Percentiles rank a stretch among this genome's conserved stretches.
These are phyloP conservation scores for Myanophis thanlyinensis DNA, from an alignment of 2,113 vertebrate genomes.

Conservation along the genomic window DNA sequence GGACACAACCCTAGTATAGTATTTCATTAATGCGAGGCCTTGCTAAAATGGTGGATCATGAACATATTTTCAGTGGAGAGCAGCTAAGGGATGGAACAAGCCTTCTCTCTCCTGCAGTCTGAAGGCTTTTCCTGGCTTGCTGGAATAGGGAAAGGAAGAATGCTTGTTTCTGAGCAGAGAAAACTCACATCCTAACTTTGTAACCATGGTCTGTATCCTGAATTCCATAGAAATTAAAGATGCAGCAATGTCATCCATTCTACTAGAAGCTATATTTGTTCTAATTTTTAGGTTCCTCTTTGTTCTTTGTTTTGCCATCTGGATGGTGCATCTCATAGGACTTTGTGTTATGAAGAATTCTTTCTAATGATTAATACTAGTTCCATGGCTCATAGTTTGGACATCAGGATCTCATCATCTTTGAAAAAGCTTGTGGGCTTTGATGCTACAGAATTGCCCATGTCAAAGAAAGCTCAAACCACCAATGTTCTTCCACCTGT, in stretches of 20 bases:
- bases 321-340: neutral
- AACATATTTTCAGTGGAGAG: neutral
- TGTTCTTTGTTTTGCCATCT: neutral
- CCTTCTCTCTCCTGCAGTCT: neutral
- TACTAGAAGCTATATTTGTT: neutral
- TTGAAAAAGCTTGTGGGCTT: neutral
- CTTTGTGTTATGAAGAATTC: neutral
- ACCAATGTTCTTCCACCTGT: neutral
- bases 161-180: neutral
- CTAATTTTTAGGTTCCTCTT: neutral
- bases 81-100: no score
- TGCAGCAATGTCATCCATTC: neutral
- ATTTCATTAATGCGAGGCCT: neutral
- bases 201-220: neutral
- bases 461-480: neutral
- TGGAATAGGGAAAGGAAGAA: neutral
- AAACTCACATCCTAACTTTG: neutral
- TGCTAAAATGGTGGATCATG: neutral
- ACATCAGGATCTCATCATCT: fast-evolving
- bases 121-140: neutral
- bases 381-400: neutral
- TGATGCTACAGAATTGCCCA: neutral
- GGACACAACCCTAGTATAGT: neutral
- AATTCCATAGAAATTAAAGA: neutral
- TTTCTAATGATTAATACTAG: neutral